Conservation (phyloP, 2,797 vertebrate species). For the Diglossa cyanea region DNA sequence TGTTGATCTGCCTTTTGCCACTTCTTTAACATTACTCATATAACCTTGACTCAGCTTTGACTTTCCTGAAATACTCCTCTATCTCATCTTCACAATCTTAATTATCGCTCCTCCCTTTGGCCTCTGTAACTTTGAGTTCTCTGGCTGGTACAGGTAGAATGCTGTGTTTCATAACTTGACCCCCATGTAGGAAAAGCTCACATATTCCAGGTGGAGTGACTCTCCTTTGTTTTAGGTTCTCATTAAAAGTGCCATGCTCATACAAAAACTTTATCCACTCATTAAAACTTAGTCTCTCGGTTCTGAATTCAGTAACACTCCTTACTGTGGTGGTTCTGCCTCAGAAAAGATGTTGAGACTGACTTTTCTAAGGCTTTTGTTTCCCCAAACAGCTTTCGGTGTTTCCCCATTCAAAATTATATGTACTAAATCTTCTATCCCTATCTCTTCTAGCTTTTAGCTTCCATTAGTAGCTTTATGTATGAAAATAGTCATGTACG, state of each 20-base stretch:
- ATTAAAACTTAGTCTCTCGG: not conserved
- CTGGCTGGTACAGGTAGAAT: not conserved
- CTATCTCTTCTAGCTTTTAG: not conserved
- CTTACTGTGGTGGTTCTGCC: not conserved
- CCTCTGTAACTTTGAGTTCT: not conserved
- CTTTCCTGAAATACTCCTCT: constrained; percentile 18
- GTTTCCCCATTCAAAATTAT: not conserved
- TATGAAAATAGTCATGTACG: not conserved
- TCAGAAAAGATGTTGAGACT: not conserved
- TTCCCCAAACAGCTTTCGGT: not conserved
- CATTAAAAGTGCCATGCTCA: not conserved
- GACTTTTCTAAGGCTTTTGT: not conserved
- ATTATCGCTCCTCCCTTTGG: constrained; percentile 6
- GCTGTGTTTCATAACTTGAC: not conserved
- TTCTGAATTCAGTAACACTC: not conserved
- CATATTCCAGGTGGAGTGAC: not conserved
- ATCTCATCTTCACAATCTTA: not conserved
- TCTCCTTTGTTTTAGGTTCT: not conserved
- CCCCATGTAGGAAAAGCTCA: not conserved
- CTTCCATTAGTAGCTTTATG: not conserved
- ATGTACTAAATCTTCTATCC: not conserved
- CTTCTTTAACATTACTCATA: constrained; percentile 43
- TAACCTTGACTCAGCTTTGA: constrained; percentile 62
- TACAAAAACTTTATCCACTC: not conserved
- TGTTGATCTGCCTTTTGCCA: constrained; percentile 50